phyloP scores from a whole-genome alignment of 2,888 invertebrate genomes.

The Mesorhabditis spiculigera region DNA sequence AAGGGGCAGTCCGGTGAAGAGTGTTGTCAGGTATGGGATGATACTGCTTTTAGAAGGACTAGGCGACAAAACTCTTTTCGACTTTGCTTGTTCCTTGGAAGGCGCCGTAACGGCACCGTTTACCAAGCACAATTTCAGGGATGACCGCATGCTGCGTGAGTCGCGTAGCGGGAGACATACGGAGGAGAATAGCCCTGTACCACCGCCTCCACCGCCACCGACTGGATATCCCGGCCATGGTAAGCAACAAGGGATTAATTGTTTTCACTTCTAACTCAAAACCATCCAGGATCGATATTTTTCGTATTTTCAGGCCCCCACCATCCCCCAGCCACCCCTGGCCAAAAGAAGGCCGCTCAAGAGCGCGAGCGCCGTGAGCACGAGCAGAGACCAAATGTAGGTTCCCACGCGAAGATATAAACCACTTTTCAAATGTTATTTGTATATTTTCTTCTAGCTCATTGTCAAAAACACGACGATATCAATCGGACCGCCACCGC shows the following conservation, averaged over 20 bases:
- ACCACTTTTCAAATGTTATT: no score
- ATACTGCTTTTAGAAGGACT: background rate
- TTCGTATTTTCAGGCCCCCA: background rate
- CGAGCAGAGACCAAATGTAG: constrained; percentile 1
- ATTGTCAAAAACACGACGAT: constrained; percentile 1
- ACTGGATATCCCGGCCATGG: background rate
- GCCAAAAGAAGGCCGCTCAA: constrained; percentile 1
- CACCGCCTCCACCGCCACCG: constrained; percentile 4
- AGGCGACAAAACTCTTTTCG: background rate
- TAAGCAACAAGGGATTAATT: background rate
- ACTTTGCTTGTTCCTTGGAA: background rate
- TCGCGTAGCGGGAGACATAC: background rate
- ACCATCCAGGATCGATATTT: background rate
- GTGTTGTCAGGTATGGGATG: background rate
- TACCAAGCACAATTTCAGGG: background rate
- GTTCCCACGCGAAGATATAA: background rate
- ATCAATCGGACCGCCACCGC: background rate
- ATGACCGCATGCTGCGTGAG: background rate
- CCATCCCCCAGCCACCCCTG: background rate
- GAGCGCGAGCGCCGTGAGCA: background rate
- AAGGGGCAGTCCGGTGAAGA: background rate
- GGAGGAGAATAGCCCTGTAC: constrained; percentile 1
- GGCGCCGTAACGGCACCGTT: background rate
- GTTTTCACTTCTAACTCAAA: no score
- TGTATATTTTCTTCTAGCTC: background rate